Conservation (phyloP, 2,113 vertebrate genomes). For the Salvelinus fontinalis region DNA sequence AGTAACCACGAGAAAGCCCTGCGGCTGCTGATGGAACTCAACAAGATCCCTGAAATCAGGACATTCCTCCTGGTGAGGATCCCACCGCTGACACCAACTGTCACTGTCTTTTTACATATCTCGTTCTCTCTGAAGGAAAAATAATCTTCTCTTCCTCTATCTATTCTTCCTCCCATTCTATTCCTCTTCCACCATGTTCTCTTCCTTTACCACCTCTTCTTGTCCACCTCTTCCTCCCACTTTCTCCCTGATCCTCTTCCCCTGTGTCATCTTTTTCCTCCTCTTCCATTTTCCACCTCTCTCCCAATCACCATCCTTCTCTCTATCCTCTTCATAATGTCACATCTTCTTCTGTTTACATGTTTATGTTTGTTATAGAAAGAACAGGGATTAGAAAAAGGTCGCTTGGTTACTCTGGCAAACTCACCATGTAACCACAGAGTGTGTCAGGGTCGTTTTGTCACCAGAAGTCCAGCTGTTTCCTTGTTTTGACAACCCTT, state of each 20-base stretch:
- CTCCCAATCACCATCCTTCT: slow-evolving; percentile 11
- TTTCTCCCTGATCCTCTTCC: background rate
- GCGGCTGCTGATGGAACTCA: slow-evolving; percentile 92
- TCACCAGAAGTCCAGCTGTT: slow-evolving; percentile 58
- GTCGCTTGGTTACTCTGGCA: slow-evolving; percentile 47
- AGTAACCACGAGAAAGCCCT: slow-evolving; percentile 98
- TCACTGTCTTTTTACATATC: background rate
- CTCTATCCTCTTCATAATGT: slow-evolving; percentile 13
- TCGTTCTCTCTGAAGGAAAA: no score
- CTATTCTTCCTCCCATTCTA: no score
- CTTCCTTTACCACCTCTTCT: background rate
- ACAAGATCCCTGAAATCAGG: slow-evolving; percentile 91
- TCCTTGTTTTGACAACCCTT: slow-evolving; percentile 62
- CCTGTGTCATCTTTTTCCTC: background rate
- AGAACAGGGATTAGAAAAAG: slow-evolving; percentile 38
- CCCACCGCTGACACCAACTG: background rate
- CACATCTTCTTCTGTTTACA: slow-evolving; percentile 52
- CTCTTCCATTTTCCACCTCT: background rate
- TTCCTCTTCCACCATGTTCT: background rate
- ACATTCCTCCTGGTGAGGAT: slow-evolving; percentile 94
- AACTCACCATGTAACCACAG: slow-evolving; percentile 32
- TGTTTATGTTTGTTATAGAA: slow-evolving; percentile 45
- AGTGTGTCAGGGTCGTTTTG: background rate
- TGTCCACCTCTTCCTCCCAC: background rate
- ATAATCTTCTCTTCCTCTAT: background rate